phyloP scores from a whole-genome alignment of 2,888 invertebrate species.

The Nineta flava region DNA sequence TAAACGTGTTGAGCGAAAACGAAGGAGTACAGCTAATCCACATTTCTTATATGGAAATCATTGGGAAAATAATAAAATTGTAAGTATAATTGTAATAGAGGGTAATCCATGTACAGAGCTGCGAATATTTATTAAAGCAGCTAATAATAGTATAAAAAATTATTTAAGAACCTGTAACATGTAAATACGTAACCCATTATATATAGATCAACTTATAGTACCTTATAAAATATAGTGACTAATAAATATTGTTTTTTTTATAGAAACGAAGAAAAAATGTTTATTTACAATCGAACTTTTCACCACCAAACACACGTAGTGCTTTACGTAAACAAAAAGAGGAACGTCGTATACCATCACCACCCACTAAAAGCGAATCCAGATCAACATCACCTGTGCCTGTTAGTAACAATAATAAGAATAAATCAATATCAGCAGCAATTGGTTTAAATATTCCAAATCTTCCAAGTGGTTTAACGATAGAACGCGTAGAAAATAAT shows the following conservation, averaged over 20 bases:
- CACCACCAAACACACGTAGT: slow-evolving; percentile 33
- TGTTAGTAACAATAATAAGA: slow-evolving; percentile 15
- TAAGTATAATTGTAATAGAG: too few species aligned
- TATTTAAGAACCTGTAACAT: too few species aligned
- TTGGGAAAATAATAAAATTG: slow-evolving; percentile 7
- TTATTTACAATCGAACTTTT: slow-evolving; percentile 30
- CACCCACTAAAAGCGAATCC: slow-evolving; percentile 13
- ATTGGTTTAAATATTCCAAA: slow-evolving; percentile 29
- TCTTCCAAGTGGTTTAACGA: slow-evolving; percentile 34
- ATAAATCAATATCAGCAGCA: slow-evolving; percentile 16
- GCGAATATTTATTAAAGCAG: neutral
- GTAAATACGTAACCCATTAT: too few species aligned
- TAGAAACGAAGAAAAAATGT: slow-evolving; percentile 32
- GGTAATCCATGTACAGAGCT: neutral
- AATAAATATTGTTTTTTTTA: slow-evolving; percentile 11
- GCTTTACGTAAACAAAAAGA: slow-evolving; percentile 22
- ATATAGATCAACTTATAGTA: too few species aligned
- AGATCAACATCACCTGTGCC: slow-evolving; percentile 15
- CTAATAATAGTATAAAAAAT: neutral
- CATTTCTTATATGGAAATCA: slow-evolving; percentile 34
- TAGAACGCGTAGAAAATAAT: slow-evolving; percentile 29
- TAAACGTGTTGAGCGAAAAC: slow-evolving; percentile 32
- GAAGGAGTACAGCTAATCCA: slow-evolving; percentile 36
- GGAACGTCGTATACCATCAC: slow-evolving; percentile 18
- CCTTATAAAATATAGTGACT: too few species aligned